Evolutionary conservation across 2,113 vertebrate genomes (phyloP).

Genomic region (Dryoscopus gambensis): DNA sequence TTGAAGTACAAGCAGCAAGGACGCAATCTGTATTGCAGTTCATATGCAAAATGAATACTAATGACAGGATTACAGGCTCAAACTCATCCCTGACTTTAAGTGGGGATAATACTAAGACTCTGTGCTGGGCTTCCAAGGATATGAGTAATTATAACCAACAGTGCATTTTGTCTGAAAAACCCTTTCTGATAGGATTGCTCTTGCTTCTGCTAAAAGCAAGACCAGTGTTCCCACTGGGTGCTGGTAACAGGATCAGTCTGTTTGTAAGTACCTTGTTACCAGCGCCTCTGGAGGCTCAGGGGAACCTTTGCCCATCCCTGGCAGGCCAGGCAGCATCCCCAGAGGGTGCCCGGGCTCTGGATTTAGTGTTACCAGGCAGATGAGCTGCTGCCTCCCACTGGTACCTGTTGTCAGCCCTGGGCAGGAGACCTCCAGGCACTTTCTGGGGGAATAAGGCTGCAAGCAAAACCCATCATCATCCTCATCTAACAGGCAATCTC

Average conservation of each 20-base stretch:
- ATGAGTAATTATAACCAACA: not conserved
- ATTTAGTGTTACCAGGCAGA: not conserved
- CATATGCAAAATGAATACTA: conserved; percentile 38
- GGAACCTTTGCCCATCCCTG: not conserved
- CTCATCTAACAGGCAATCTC: not conserved
- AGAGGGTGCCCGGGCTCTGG: not conserved
- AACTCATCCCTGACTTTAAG: not conserved
- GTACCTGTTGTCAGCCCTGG: not conserved
- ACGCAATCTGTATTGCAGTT: not conserved
- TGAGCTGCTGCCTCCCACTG: not conserved
- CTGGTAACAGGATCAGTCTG: not conserved
- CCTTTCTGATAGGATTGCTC: not conserved
- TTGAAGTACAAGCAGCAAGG: not conserved
- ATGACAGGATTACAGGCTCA: conserved; percentile 30
- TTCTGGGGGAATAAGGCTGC: not conserved
- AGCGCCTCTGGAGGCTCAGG: not conserved
- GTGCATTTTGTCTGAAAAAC: not conserved
- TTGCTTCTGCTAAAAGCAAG: not conserved
- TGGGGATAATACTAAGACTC: not conserved
- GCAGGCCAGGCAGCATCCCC: not conserved
- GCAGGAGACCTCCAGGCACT: not conserved
- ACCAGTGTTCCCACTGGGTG: not conserved
- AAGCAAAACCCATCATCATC: not conserved
- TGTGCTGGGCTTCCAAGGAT: not conserved
- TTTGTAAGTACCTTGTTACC: not conserved